Evolutionary conservation across 2,797 vertebrate genomes (phyloP).

Genomic region (Rhynchotus rufescens): DNA sequence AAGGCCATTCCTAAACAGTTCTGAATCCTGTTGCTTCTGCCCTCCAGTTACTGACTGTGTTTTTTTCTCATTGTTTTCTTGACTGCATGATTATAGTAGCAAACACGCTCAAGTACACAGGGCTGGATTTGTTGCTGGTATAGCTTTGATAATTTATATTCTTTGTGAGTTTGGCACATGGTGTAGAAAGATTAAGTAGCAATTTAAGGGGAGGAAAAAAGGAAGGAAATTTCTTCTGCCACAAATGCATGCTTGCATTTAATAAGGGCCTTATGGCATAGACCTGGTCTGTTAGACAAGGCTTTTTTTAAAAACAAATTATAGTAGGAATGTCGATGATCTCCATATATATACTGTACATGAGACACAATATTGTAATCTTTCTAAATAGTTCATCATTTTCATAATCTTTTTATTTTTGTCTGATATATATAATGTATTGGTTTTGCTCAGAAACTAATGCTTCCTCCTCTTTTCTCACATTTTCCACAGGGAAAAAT

Average conservation of each 20-base stretch:
- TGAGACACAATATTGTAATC: not conserved
- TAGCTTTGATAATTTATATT: not conserved
- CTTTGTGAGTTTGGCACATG: not conserved
- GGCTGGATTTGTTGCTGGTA: not conserved
- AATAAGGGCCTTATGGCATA: not conserved
- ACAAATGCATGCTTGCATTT: not conserved
- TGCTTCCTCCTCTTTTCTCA: not conserved
- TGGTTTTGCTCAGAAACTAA: not conserved
- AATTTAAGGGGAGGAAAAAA: not conserved
- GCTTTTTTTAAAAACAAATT: not conserved
- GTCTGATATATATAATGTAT: not conserved
- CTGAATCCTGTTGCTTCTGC: not conserved
- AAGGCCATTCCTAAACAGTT: not conserved
- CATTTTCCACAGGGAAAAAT: not conserved
- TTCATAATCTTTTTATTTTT: not conserved
- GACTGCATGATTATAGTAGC: not conserved
- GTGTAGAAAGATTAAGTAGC: not conserved
- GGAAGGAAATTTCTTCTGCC: not conserved
- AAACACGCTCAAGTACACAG: not conserved
- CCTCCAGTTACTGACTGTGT: not conserved
- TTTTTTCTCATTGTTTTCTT: not conserved
- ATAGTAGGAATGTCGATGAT: not conserved
- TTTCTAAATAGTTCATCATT: not conserved
- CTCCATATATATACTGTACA: not conserved
- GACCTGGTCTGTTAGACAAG: not conserved